These are phyloP conservation scores for Luperina nickerlii DNA, from an alignment of 2,888 invertebrate species.

Conservation along the genomic window DNA sequence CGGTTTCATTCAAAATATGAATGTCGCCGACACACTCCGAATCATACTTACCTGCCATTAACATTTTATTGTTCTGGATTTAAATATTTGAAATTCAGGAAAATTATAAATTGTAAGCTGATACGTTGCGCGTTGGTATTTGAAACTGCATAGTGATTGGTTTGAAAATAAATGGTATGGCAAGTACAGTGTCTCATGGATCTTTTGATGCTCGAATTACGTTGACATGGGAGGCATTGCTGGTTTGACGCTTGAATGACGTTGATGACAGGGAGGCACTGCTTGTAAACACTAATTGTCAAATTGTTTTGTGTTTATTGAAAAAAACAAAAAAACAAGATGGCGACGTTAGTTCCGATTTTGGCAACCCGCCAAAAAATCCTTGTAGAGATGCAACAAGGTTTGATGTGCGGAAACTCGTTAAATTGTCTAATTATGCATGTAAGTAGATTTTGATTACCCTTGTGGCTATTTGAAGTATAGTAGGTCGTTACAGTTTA, in stretches of 20 bases:
- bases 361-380: too few species aligned
- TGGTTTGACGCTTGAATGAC: too few species aligned
- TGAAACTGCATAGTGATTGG: not conserved
- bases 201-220: not conserved
- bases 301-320: not conserved
- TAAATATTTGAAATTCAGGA: conserved; percentile 8
- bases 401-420: not conserved
- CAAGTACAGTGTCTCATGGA: not conserved
- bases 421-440: not conserved
- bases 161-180: not conserved
- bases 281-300: too few species aligned
- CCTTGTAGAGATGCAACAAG: not conserved
- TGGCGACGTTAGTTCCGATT: not conserved
- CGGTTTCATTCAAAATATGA: conserved; percentile 64
- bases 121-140: not conserved
- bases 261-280: too few species aligned
- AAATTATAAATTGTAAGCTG: not conserved
- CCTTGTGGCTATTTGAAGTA: not conserved
- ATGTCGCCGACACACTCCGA: conserved; percentile 51
- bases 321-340: not conserved
- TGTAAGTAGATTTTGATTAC: not conserved
- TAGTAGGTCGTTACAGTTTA: not conserved
- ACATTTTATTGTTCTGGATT: conserved; percentile 18
- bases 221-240: too few species aligned
- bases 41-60: conserved; percentile 34